These are phyloP conservation scores for Ptychodera flava DNA, from an alignment of 35 echinoderm and acorn worm species.

Conservation along the genomic window DNA sequence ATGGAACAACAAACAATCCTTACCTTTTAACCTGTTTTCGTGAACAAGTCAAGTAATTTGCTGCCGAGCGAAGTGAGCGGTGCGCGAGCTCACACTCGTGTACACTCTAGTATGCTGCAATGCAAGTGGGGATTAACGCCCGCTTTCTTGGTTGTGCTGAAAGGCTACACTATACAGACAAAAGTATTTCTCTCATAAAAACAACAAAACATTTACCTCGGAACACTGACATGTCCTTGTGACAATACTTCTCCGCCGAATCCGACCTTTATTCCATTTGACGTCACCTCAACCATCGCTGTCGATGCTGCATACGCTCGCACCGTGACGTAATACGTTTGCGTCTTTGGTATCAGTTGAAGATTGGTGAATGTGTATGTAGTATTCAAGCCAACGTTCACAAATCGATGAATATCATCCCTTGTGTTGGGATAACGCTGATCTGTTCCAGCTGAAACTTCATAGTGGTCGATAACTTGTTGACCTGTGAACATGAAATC, in stretches of 20 bases:
- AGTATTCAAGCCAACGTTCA: constrained; percentile 27
- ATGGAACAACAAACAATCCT: too few relatives aligned
- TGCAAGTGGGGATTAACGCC: background rate
- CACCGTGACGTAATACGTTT: constrained; percentile 38
- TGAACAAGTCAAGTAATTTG: too few relatives aligned
- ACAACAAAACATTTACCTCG: too few relatives aligned
- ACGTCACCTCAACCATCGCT: constrained; percentile 26
- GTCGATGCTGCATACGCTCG: constrained; percentile 23
- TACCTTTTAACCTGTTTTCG: too few relatives aligned
- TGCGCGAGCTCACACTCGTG: too few relatives aligned
- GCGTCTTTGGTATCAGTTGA: background rate
- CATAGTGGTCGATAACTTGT: constrained; percentile 33
- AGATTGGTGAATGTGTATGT: constrained; percentile 22
- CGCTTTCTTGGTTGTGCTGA: too few relatives aligned
- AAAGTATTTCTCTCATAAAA: too few relatives aligned
- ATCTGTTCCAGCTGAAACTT: constrained; percentile 33
- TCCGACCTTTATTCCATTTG: constrained; percentile 33
- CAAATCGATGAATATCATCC: constrained; percentile 27
- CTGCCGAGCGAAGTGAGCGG: too few relatives aligned
- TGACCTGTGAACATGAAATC: too few relatives aligned
- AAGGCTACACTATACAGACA: too few relatives aligned
- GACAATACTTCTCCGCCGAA: background rate
- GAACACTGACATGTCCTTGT: too few relatives aligned
- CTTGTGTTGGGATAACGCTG: constrained; percentile 40
- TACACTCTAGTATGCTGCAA: constrained; percentile 9